Percentiles rank a stretch among this genome's conserved stretches.
Conservation (phyloP, 2,113 vertebrate species). For the Boulengerochromis microlepis region DNA sequence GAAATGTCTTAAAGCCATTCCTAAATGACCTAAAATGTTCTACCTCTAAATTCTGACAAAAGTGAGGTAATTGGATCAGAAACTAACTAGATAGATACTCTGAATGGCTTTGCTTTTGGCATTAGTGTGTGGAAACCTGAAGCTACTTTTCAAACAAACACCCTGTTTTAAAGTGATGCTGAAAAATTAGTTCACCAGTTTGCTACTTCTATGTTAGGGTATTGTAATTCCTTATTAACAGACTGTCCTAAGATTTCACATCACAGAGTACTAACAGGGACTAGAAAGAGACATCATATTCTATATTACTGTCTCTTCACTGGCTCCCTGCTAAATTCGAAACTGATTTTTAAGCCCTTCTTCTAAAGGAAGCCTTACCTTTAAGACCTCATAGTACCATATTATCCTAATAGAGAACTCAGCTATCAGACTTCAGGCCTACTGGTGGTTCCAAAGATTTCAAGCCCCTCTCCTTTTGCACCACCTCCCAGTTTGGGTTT, state of each 20-base stretch:
- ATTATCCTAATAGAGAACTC: not conserved
- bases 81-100: not conserved
- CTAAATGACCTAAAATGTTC: rapidly evolving
- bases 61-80: not conserved
- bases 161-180: not conserved
- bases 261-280: not conserved
- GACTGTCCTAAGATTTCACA: not conserved
- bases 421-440: not conserved
- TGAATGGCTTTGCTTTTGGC: not conserved
- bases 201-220: not conserved
- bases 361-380: not conserved
- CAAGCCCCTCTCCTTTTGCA: not conserved
- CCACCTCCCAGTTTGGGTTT: not conserved
- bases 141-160: not conserved
- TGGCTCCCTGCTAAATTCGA: not conserved
- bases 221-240: not conserved
- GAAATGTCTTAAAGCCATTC: not conserved
- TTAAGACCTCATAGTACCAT: not conserved
- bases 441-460: not conserved
- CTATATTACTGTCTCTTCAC: not conserved
- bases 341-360: not conserved
- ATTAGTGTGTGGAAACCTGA: not conserved
- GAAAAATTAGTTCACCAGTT: not conserved
- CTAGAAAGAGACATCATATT: not conserved
- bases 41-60: not conserved